Evolutionary conservation across 2,797 vertebrate species (phyloP), one percentile per base, ranked within the genome.

Genomic region (Neopelma chrysocephalum): DNA sequence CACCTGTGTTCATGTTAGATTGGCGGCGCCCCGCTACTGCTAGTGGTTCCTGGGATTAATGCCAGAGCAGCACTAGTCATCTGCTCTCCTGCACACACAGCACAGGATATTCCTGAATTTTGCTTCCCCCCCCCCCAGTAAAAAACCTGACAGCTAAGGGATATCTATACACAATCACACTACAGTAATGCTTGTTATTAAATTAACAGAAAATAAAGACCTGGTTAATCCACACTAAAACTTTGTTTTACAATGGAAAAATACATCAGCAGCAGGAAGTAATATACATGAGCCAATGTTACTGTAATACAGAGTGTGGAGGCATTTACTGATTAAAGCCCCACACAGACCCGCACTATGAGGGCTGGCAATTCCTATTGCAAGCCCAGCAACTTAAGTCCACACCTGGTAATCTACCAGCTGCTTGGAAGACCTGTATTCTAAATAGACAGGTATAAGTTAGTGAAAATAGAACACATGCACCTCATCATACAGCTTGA

Each of bases 161-260:
- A 96, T 97, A 97, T 96, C 98, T 98, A 98, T 97, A 98, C 98
- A 99, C 98, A 99, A 97, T 98, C 99, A 99, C 98, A 98, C 99
- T 99, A 99, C 99, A 99, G 99, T 99, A 99, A 99, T 98, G 98
- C 98, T 98, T 97, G 98, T 98, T 98, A 98, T 99, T 99, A 99
- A 99, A 98, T 98, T 98, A 98, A 97, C 93, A 97, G 98, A 97
- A 98, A 99, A 98, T 98, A 99, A 98, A 99, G 98, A 99, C 98
- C 98, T 98, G 98, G 98, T 98, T 98, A 98, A 98, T 98, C 97
- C 98, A 98, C 98, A 98, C 98, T 98, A 98, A 96, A 98, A 98
- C 97, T 98, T 97, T 96, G 96, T 98, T 97, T 98, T 98, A 99
- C 98, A 98, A 98, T 98, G 98, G 98, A 98, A 98, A 96, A 96